Conservation (phyloP, 2,797 vertebrate genomes). For the Setipinna tenuifilis region DNA sequence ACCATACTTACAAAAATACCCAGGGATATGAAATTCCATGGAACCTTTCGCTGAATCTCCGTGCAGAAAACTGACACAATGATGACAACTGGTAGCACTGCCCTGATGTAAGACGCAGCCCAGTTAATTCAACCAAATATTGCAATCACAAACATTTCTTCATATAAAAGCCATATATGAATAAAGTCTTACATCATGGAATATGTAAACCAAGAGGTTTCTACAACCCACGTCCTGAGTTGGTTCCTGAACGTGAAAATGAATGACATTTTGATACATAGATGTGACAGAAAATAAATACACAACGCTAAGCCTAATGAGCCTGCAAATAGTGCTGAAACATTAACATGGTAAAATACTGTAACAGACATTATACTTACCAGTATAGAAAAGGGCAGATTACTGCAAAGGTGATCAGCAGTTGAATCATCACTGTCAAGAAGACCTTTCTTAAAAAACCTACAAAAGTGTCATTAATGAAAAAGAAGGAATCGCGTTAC, state of each 20-base stretch:
- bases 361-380: constrained; percentile 63
- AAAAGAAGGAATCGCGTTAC: no score
- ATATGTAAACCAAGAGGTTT: constrained; percentile 70
- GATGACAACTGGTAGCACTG: constrained; percentile 63
- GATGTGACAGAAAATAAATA: no score
- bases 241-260: no score
- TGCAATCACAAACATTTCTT: no score
- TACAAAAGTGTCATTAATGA: constrained; percentile 54
- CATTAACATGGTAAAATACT: not conserved
- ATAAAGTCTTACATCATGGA: constrained; percentile 71
- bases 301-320: no score
- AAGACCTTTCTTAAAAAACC: constrained; percentile 81
- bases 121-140: constrained; percentile 32
- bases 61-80: constrained; percentile 77
- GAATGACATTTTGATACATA: no score
- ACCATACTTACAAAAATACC: constrained; percentile 81
- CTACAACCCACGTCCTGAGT: constrained; percentile 63
- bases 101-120: constrained; percentile 65
- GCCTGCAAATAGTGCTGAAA: not conserved
- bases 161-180: no score
- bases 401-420: constrained; percentile 76
- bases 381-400: constrained; percentile 79
- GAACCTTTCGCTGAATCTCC: no score
- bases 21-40: constrained; percentile 83
- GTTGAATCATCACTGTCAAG: constrained; percentile 74